phyloP scores from a whole-genome alignment of 92 coral and sea anemone species.

The Paragorgia papillata region DNA sequence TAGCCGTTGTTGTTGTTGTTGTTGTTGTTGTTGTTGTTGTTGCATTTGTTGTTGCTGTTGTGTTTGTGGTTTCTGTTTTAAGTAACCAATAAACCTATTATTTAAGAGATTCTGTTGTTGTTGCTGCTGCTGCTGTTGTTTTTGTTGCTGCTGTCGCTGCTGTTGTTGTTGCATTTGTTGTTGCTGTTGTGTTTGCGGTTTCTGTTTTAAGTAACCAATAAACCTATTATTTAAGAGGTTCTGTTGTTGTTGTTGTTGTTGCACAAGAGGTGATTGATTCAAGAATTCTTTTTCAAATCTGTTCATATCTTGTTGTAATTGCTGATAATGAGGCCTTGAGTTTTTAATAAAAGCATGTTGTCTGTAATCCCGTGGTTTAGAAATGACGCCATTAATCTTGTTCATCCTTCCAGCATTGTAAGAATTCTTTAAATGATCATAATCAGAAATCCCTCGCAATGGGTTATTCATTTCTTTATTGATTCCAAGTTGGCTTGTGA shows the following conservation, averaged over 20 bases:
- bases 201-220: neutral
- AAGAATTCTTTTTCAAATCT: conserved; percentile 3
- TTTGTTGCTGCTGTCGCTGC: conserved; percentile 15
- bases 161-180: neutral
- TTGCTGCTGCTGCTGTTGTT: conserved; percentile 4
- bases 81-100: too few species aligned
- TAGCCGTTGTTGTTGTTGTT: conserved; percentile 13
- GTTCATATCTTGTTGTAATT: conserved; percentile 24
- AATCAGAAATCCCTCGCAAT: neutral
- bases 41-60: neutral
- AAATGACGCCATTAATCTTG: too few species aligned
- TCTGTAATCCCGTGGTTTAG: too few species aligned
- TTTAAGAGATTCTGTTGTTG: too few species aligned
- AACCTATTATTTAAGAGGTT: neutral
- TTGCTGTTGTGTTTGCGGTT: conserved; percentile 11
- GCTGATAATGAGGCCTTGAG: neutral
- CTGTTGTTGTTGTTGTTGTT: conserved; percentile 12
- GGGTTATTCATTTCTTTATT: neutral
- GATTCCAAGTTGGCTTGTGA: neutral
- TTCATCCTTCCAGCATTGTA: too few species aligned
- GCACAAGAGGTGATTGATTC: neutral
- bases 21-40: conserved; percentile 8
- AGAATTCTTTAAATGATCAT: too few species aligned
- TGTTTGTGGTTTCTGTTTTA: neutral
- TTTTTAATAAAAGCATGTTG: neutral